phyloP scores from a whole-genome alignment of 1,140 invertebrate genomes.

The Rhizoglyphus robini region DNA sequence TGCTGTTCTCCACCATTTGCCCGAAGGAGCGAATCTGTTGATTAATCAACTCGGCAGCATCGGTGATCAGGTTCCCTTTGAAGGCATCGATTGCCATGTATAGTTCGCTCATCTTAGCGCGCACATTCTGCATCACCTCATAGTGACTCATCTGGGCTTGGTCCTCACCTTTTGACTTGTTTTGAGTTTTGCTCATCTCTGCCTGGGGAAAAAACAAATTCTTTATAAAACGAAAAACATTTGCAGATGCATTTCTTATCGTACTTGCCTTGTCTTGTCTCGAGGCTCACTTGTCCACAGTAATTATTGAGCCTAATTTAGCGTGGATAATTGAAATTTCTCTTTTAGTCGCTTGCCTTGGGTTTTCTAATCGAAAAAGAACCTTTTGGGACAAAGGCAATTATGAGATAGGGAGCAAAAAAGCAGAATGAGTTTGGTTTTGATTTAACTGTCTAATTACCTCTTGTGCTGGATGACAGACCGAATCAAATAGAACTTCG shows the following conservation, averaged over 20 bases:
- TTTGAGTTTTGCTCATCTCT: too few relatives aligned
- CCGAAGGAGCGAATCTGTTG: background rate
- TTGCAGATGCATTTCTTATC: too few relatives aligned
- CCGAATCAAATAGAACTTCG: background rate
- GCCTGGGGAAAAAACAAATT: too few relatives aligned
- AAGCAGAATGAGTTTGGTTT: background rate
- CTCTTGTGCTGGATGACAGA: background rate
- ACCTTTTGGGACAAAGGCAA: background rate
- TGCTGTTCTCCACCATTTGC: background rate
- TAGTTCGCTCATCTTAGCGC: background rate
- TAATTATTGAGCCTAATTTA: background rate
- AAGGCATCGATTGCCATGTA: background rate
- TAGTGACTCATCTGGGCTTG: conserved; percentile 13
- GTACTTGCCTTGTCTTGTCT: too few relatives aligned
- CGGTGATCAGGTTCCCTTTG: background rate
- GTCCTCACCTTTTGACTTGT: too few relatives aligned
- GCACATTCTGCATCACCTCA: conserved; percentile 21
- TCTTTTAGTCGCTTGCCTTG: too few relatives aligned
- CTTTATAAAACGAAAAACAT: too few relatives aligned
- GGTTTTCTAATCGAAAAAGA: background rate
- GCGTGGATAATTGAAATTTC: conserved; percentile 7
- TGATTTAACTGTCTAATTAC: conserved; percentile 6
- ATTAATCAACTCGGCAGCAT: background rate
- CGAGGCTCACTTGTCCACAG: too few relatives aligned
- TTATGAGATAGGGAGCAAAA: background rate